Evolutionary conservation across 2,888 invertebrate species (phyloP), one percentile per base, ranked within the genome.

Genomic region (Chesias legatella): DNA sequence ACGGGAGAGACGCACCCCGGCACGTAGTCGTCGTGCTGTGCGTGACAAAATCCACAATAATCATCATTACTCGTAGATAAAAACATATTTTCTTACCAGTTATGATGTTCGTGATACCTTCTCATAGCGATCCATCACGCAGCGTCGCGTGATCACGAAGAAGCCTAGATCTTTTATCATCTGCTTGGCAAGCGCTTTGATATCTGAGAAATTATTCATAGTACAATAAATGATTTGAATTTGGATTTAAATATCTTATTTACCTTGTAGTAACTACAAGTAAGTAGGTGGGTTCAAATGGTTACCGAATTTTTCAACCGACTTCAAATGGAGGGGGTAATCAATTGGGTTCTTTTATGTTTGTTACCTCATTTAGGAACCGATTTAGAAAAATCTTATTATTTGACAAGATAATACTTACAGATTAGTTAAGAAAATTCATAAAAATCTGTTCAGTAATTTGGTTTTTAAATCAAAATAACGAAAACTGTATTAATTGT

Each of bases 121-220:
- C 51, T 83, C 79, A 44, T 79, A 84, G 7, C 73, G 70, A 61
- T 86, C 85, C 73, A 86, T 74, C 42, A 88, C 72, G 53, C 64
- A 73, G 6, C 78, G 73, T 7, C 88, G 75, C 17, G 84, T 84
- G 47, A 88, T 77, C 11, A 81, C 79, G 42, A 79, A 75, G 35
- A 72, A 65, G 7, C 86, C 85, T 2, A 84, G 55, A 47, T 79
- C 75, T 62, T 76, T 83, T 50, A 84, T 73, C 57, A 86, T 30
- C 21, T 71, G 73, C 56, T 69, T 79, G 6, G 62, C 76, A 23
- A 88, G 45, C 32, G 42, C 55, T 25, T 67, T 64, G 3, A 69
- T 49, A 59, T 85, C 88, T 86, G 61, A 23, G 48, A 52, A 52
- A 31, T 29, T 38, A 24, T 25, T 2, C 8, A 8, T 25, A 7